These are phyloP conservation scores for Mobula birostris DNA, from an alignment of 2,113 vertebrate species.

Conservation along the genomic window DNA sequence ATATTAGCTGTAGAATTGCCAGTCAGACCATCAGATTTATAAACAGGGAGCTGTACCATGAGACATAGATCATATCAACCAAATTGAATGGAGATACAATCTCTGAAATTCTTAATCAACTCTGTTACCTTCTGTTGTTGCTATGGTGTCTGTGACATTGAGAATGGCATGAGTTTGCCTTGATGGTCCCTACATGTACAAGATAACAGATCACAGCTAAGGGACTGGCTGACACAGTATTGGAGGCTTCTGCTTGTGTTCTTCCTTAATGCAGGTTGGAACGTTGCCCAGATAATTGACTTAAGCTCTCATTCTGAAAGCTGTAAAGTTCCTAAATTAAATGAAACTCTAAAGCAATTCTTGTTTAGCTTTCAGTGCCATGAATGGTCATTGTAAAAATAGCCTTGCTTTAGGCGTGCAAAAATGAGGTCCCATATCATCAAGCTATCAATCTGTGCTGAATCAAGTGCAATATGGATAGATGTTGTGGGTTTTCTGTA, in stretches of 20 bases:
- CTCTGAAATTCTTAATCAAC: not conserved
- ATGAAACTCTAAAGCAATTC: not conserved
- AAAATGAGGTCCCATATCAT: not conserved
- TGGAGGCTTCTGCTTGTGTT: not conserved
- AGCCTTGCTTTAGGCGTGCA: not conserved
- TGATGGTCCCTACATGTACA: not conserved
- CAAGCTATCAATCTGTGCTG: not conserved
- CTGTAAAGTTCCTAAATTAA: not conserved
- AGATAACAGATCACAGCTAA: not conserved
- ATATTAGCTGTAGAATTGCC: not conserved
- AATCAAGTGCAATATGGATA: not conserved
- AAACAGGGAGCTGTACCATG: not conserved
- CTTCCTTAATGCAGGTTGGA: not conserved
- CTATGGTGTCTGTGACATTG: not conserved
- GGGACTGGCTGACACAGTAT: too few species aligned
- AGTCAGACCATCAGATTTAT: not conserved
- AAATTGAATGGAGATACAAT: slow-evolving; percentile 5
- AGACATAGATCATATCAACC: slow-evolving; percentile 3
- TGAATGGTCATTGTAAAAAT: not conserved
- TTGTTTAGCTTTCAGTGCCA: not conserved
- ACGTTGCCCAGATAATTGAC: not conserved
- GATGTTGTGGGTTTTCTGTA: not conserved
- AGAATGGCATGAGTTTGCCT: not conserved
- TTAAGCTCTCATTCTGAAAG: not conserved
- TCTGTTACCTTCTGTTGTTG: not conserved